Evolutionary conservation across 2,113 vertebrate genomes (phyloP), one percentile per base, ranked within the genome.

Genomic region (Notiomystis cincta): DNA sequence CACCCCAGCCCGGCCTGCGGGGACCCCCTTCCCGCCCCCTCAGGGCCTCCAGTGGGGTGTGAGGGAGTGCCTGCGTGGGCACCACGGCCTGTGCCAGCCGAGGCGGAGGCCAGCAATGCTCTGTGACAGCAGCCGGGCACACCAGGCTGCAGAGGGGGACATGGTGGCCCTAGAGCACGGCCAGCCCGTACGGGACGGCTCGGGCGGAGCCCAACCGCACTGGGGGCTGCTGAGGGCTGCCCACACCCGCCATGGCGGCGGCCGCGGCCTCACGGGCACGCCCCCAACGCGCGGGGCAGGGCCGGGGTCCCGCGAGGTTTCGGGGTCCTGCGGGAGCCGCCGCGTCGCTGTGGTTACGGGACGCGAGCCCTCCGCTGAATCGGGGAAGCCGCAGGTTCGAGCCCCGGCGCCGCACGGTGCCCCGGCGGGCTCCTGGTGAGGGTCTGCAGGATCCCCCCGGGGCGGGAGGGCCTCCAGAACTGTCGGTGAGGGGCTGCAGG

Each of bases 341-440:
- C 4, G 8, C 30, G 94, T 97, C 20, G 88, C 92, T 57, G 42
- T 66, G 93, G 94, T 87, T 75, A 95, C 96, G 23, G 8, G 65
- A 62, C 56, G 72, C 89, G 13, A 25, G 56, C 7, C 8, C 8
- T 4, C 7, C 37, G 8, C 12, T 4, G 9, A 8, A 40, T 2
- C 13, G 3, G 10, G 4, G 2, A 17, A 31, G 0, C 2, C 2
- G 0, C 1, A 3, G 57, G 77, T 83, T 93, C 85, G 86, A 45
- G 75, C 0, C 81, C 75, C 38, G 47, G 13, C 11, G 10, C n/a
- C 8, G 9, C 44, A 15, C 35, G 5, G 28, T 21, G 19, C 2
- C 5, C 8, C 13, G n/a, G 24, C 6, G 27, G 25, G 37, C 37
- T 67, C 27, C 17, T 30, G 11, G 35, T 56, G 73, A n/a, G 65